Percentiles rank a stretch among this genome's conserved stretches.
phyloP scores from a whole-genome alignment of 2,113 vertebrate species.

The Centropus bengalensis region DNA sequence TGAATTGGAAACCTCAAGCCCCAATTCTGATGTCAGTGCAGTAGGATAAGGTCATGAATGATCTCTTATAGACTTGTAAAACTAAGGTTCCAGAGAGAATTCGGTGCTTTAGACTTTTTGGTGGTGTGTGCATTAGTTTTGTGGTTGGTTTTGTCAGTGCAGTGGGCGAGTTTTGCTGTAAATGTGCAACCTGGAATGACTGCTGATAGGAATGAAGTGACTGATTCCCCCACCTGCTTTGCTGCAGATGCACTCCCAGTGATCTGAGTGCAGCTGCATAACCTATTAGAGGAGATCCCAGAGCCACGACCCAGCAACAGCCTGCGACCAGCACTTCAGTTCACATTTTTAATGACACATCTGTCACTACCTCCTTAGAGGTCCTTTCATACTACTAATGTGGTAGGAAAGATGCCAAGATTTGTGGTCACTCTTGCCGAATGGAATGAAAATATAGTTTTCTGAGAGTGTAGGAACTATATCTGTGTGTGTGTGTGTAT shows the following conservation, averaged over 20 bases:
- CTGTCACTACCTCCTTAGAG: neutral
- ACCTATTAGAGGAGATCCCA: neutral
- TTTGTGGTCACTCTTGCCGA: neutral
- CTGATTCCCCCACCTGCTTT: neutral
- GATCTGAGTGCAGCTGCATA: neutral
- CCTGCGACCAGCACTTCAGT: neutral
- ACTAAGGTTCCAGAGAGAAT: neutral
- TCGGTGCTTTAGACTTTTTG: neutral
- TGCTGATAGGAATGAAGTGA: neutral
- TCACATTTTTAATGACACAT: neutral
- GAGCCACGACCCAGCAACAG: neutral
- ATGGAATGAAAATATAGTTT: neutral
- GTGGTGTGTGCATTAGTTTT: neutral
- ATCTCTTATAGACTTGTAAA: neutral
- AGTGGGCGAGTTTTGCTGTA: neutral
- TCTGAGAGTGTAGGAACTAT: neutral
- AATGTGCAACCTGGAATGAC: neutral
- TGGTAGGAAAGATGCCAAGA: neutral
- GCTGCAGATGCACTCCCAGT: neutral
- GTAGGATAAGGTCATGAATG: neutral
- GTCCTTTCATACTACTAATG: neutral
- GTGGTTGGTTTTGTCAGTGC: neutral
- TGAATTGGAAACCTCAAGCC: neutral
- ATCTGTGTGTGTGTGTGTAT: neutral
- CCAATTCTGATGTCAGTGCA: neutral